Evolutionary conservation across 2,797 vertebrate genomes (phyloP), one percentile per base, ranked within the genome.

Genomic region (Carapus acus): DNA sequence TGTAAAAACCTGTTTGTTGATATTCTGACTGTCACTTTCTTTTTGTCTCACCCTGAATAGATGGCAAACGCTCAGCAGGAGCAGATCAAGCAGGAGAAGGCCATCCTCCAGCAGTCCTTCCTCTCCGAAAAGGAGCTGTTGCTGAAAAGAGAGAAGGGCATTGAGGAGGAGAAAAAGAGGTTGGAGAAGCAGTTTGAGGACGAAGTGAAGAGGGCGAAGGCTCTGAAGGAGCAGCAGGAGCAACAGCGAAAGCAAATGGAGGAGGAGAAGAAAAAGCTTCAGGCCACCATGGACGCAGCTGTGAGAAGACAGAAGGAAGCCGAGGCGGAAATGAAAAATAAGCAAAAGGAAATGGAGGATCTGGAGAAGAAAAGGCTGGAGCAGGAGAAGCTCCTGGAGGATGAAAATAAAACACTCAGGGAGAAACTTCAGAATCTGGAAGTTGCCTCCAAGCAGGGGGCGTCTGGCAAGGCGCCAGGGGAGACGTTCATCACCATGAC

Each of bases 321-420:
- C 0, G 94, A 99, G 70, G 87, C 88, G 0, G 93, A 91, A 0
- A 90, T 94, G 66, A 82, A 74, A 8, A 91, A 80, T 40, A 93
- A 94, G 76, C 92, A 96, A 70, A 93, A 91, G 47, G 93, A 97
- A 71, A 88, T 97, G 55, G 90, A 92, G 43, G 75, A 74, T 37
- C 82, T 97, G 38, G 90, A 96, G 64, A 89, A 74, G 77, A 92
- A 87, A 69, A 87, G 89, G 22, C 83, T 83, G 56, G 87, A 93
- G 33, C 92, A 96, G 75, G 95, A 99, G 72, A 88, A 88, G 29
- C 85, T 90, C 2, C 67, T 96, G 64, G 94, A 79, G 0, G 93
- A 93, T 27, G 96, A 99, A 76, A 98, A 99, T 82, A 89, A 88
- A 71, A 89, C 90, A 69, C 88, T 98, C 11, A 85, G 90, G n/a